Evolutionary conservation across 2,888 invertebrate genomes (phyloP).

Genomic region (Aphidius colemani): DNA sequence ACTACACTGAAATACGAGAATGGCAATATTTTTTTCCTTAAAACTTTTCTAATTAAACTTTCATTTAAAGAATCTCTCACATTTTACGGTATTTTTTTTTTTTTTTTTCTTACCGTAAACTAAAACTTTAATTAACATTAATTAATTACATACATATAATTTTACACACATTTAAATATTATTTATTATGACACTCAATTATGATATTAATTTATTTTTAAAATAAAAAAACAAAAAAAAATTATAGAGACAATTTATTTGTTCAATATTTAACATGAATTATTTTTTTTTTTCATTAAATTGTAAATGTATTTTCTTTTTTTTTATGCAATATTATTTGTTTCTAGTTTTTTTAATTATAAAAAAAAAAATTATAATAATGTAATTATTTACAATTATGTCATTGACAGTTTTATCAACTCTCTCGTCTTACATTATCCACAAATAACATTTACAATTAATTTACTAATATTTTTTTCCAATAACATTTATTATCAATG

Average conservation of each 20-base stretch:
- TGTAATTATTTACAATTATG: slow-evolving; percentile 14
- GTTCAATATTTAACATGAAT: not conserved
- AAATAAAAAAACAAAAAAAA: too few relatives aligned
- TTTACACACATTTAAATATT: not conserved
- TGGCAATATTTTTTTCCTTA: not conserved
- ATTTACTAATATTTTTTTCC: slow-evolving; percentile 8
- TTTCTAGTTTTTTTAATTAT: slow-evolving; percentile 1
- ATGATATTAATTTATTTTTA: slow-evolving; percentile 7
- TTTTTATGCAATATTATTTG: not conserved
- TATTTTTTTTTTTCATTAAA: not conserved
- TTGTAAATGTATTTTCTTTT: not conserved
- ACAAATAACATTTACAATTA: slow-evolving; percentile 10
- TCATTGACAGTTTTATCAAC: slow-evolving; percentile 8
- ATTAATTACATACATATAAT: not conserved
- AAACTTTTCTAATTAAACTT: too few relatives aligned
- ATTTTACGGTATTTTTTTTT: not conserved
- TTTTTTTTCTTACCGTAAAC: not conserved
- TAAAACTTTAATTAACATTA: slow-evolving; percentile 2
- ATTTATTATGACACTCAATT: slow-evolving; percentile 32
- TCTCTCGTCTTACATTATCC: slow-evolving; percentile 12
- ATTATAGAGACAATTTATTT: too few relatives aligned
- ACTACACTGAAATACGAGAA: slow-evolving; percentile 4
- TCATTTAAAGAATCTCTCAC: not conserved
- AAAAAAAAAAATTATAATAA: slow-evolving; percentile 8
- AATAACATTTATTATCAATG: not conserved